Evolutionary conservation across 2,113 vertebrate species (phyloP).

Genomic region (Nannospalax galili): DNA sequence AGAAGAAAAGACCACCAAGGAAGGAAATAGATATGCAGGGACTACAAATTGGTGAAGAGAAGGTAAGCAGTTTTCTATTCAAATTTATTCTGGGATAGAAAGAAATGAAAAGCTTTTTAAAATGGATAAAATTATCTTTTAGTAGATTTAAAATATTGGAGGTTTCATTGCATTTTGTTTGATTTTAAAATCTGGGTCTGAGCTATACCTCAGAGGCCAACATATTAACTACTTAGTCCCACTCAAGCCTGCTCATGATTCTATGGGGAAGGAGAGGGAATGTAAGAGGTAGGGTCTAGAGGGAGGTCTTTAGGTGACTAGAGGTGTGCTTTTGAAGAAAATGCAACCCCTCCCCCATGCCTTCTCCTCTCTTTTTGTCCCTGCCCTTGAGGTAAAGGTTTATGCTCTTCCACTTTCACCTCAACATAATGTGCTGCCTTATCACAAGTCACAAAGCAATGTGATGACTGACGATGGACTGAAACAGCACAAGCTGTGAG

Average conservation of each 20-base stretch:
- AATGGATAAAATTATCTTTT: background rate
- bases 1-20: background rate
- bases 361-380: background rate
- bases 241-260: background rate
- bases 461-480: background rate
- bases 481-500: background rate
- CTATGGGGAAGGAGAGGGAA: background rate
- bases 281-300: background rate
- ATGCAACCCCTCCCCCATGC: too few species aligned
- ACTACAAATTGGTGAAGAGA: accelerated
- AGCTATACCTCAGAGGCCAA: background rate
- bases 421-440: too few species aligned
- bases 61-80: background rate
- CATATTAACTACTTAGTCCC: background rate
- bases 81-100: background rate
- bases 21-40: background rate
- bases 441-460: background rate
- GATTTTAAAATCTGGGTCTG: background rate
- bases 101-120: background rate
- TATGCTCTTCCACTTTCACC: background rate
- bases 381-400: background rate
- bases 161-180: background rate
- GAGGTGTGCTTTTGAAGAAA: background rate
- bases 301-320: background rate
- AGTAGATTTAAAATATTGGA: background rate